Evolutionary conservation across 2,888 invertebrate genomes (phyloP).

Genomic region (Saturnia pavonia): DNA sequence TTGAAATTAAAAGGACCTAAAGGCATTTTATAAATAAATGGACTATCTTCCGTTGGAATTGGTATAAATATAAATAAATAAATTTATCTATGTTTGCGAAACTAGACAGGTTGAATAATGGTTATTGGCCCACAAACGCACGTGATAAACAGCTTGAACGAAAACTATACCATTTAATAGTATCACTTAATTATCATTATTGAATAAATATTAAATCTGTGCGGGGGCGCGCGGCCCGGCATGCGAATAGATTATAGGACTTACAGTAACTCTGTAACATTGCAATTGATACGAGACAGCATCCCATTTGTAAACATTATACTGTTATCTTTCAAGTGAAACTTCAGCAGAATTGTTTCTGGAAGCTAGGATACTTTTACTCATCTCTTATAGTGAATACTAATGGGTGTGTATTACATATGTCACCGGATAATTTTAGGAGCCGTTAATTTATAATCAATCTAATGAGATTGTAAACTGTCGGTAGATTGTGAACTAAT

Average conservation of each 20-base stretch:
- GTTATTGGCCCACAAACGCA: conserved; percentile 24
- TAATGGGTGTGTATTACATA: too few relatives aligned
- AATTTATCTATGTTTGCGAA: conserved; percentile 27
- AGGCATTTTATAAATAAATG: conserved; percentile 15
- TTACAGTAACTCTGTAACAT: not conserved
- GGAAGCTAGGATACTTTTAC: too few relatives aligned
- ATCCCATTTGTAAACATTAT: not conserved
- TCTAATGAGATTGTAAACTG: too few relatives aligned
- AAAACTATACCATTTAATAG: conserved; percentile 26
- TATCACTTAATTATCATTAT: conserved; percentile 29
- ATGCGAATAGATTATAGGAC: conserved; percentile 6
- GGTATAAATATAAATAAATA: conserved; percentile 23
- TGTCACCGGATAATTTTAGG: too few relatives aligned
- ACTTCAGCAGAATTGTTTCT: not conserved
- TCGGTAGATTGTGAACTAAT: too few relatives aligned
- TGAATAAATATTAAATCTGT: conserved; percentile 26
- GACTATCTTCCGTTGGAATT: conserved; percentile 18
- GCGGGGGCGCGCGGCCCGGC: conserved; percentile 16
- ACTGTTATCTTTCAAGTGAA: too few relatives aligned
- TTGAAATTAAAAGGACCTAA: conserved; percentile 9
- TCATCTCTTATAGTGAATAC: too few relatives aligned
- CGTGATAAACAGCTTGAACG: conserved; percentile 29
- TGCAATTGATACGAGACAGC: not conserved
- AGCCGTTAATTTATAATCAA: too few relatives aligned
- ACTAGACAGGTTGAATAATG: conserved; percentile 29